Conservation (phyloP, 37 sponge, comb jelly and placozoan species). For the Tethya wilhelma region DNA sequence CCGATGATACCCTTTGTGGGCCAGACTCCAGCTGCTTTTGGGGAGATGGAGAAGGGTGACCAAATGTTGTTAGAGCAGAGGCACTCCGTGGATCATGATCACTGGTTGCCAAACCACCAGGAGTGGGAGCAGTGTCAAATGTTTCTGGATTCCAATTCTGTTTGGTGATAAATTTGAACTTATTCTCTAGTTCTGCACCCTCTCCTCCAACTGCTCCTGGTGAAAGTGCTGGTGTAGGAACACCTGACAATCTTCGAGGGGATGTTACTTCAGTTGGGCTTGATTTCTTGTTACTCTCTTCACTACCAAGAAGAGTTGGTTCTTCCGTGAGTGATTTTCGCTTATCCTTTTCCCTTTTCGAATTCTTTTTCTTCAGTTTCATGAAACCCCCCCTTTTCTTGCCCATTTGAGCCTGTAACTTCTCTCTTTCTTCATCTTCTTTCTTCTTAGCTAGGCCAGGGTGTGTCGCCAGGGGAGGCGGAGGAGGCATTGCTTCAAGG, state of each 20-base stretch:
- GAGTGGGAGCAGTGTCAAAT: too few species aligned
- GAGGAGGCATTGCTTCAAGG: conserved; percentile 1
- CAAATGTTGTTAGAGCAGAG: neutral
- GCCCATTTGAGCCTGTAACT: neutral
- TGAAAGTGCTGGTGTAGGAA: too few species aligned
- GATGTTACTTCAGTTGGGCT: neutral
- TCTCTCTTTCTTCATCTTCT: neutral
- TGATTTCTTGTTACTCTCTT: neutral
- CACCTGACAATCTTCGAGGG: too few species aligned
- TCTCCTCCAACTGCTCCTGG: neutral
- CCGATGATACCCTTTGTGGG: too few species aligned
- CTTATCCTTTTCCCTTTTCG: neutral
- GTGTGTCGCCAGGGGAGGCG: conserved; percentile 40
- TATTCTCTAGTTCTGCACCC: neutral
- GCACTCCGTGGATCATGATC: neutral
- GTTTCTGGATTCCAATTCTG: too few species aligned
- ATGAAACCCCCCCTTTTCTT: neutral
- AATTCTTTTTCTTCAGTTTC: neutral
- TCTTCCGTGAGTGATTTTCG: neutral
- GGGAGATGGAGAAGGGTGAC: too few species aligned
- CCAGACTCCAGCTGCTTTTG: too few species aligned
- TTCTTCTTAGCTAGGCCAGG: conserved; percentile 23
- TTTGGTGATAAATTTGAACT: neutral
- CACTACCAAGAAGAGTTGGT: neutral
- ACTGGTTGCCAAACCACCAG: neutral